Percentiles rank a stretch among this genome's conserved stretches.
These are phyloP conservation scores for Akabosia matsudoensis DNA, from an alignment of 1,140 invertebrate species.

Conservation along the genomic window DNA sequence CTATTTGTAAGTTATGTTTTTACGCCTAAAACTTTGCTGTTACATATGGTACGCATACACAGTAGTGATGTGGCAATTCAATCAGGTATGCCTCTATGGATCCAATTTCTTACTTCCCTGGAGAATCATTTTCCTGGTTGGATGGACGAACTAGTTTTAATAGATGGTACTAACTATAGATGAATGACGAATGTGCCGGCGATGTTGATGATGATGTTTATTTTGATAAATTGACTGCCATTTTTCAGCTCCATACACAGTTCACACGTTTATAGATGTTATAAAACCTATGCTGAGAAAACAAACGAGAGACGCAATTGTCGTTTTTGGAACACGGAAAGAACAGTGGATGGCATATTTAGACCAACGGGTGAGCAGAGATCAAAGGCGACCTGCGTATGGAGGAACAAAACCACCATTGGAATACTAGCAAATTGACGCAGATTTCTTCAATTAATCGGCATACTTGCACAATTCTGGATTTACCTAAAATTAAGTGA, in stretches of 20 bases:
- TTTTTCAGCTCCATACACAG: background rate
- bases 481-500: background rate
- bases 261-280: background rate
- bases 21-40: background rate
- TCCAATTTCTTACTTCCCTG: background rate
- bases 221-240: background rate
- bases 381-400: background rate
- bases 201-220: background rate
- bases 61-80: background rate
- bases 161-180: background rate
- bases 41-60: background rate
- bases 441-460: background rate
- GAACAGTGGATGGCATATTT: background rate
- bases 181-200: background rate
- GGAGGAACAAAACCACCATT: background rate
- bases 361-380: background rate
- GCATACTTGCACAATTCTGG: background rate
- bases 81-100: conserved; percentile 4
- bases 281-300: background rate
- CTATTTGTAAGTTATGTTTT: background rate
- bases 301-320: background rate
- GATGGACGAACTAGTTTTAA: background rate
- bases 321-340: background rate
- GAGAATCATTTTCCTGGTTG: background rate
- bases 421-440: background rate